phyloP scores from a whole-genome alignment of 1,140 invertebrate species.

The Laupala kohalensis region DNA sequence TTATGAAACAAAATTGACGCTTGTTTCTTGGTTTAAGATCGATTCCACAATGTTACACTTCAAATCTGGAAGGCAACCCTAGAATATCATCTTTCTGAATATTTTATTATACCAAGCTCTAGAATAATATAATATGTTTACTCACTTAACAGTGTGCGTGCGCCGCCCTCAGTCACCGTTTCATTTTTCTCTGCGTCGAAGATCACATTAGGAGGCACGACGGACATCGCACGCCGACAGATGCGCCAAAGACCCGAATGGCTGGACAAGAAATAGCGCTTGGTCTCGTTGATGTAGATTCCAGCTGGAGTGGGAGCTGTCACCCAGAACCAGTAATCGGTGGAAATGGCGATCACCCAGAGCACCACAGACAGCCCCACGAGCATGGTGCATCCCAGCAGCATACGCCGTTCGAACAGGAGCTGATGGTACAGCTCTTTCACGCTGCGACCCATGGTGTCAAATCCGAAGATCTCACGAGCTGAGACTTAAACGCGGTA shows the following conservation, averaged over 20 bases:
- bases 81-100: too few species aligned
- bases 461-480: too few species aligned
- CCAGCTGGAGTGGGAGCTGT: slow-evolving; percentile 33
- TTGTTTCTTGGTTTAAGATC: too few species aligned
- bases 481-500: too few species aligned
- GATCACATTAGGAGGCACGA: background rate
- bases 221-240: slow-evolving; percentile 28
- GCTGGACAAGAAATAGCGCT: slow-evolving; percentile 41
- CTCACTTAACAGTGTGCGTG: slow-evolving; percentile 10
- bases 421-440: slow-evolving; percentile 41
- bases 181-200: background rate
- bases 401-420: slow-evolving; percentile 51
- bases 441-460: background rate
- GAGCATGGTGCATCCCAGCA: slow-evolving; percentile 52
- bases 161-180: background rate
- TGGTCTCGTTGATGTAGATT: slow-evolving; percentile 37
- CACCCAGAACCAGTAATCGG: slow-evolving; percentile 59
- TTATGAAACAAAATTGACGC: too few species aligned
- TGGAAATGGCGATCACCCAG: slow-evolving; percentile 61
- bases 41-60: too few species aligned
- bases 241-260: slow-evolving; percentile 56
- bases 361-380: slow-evolving; percentile 49
- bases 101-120: too few species aligned
- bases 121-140: too few species aligned
- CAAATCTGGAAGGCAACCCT: too few species aligned